Evolutionary conservation across 1,140 invertebrate species (phyloP), one percentile per base, ranked within the genome.

Genomic region (Pissodes strobi): DNA sequence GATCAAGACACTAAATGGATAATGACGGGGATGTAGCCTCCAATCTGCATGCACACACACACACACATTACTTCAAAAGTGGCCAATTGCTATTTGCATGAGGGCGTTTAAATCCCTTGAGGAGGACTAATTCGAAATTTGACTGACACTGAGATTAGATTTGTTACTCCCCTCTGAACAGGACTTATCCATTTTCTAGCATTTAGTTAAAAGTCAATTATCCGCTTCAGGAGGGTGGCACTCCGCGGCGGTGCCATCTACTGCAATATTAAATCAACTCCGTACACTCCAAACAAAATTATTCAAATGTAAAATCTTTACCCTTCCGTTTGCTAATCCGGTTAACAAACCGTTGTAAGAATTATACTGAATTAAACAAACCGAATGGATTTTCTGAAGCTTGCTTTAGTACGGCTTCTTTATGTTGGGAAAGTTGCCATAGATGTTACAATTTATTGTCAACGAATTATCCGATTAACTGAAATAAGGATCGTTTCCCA

Each of bases 131-230:
- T 74, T 74, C 68, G 71, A 69, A 73, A 73, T 73, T 74, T 70
- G 71, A 68, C 70, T 73, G 73, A 74, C 71, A 68, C 70, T 69
- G 64, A 72, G 73, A 74, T 74, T 74, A 73, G 73, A 74, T 74
- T 74, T 72, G 69, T 69, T 68, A 22, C 41, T 67, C 67, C 64
- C 68, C 69, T 63, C 45, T 49, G 51, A 69, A 74, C 73, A 74
- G 61, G 70, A 74, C 73, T 73, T 74, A 73, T 73, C 73, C 73
- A 74, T 74, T 74, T 74, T 74, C 73, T 74, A 74, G 67, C 73
- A 72, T 73, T 74, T 74, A 74, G 73, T 71, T 74, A 73, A 74
- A 74, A 74, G 73, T 74, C 73, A 74, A 74, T 74, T 74, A 74
- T 64, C 39, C 57, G 69, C 67, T 69, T 73, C 69, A 61, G 52